Evolutionary conservation across 2,797 vertebrate genomes (phyloP).

Genomic region (Anolis apletophallus): DNA sequence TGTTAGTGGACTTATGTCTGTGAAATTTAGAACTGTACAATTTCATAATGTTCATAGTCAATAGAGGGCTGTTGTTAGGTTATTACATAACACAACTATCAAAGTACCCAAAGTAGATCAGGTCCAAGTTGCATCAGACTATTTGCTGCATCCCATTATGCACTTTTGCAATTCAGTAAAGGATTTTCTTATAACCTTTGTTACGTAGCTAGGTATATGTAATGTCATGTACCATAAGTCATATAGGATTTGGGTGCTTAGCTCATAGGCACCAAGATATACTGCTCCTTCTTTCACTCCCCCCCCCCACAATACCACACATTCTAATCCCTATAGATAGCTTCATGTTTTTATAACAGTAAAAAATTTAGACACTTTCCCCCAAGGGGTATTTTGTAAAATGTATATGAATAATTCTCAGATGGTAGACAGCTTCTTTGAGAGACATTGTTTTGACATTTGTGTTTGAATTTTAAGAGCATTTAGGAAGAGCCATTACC

Average conservation of each 20-base stretch:
- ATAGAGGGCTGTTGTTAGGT: too few relatives aligned
- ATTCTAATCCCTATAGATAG: constrained; percentile 25
- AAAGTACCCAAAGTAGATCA: too few relatives aligned
- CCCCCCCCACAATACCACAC: neutral
- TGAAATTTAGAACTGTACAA: too few relatives aligned
- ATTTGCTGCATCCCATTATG: too few relatives aligned
- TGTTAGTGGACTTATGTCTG: too few relatives aligned
- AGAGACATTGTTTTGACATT: constrained; percentile 65
- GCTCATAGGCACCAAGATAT: constrained; percentile 20
- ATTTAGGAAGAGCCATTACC: constrained; percentile 55
- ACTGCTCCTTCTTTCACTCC: neutral
- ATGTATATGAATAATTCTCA: constrained; percentile 69
- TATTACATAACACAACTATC: too few relatives aligned
- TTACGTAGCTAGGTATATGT: constrained; percentile 29
- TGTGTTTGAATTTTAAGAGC: constrained; percentile 67
- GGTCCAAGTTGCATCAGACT: too few relatives aligned
- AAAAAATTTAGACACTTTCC: constrained; percentile 58
- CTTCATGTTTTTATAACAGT: constrained; percentile 50
- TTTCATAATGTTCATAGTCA: too few relatives aligned
- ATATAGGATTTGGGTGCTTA: constrained; percentile 33
- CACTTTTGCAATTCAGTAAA: too few relatives aligned
- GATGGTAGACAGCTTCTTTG: constrained; percentile 60
- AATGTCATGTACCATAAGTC: too few relatives aligned
- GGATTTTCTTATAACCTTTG: too few relatives aligned
- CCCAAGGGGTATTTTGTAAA: constrained; percentile 60